phyloP scores from a whole-genome alignment of 2,888 invertebrate species.

The Leptinotarsa juncta region DNA sequence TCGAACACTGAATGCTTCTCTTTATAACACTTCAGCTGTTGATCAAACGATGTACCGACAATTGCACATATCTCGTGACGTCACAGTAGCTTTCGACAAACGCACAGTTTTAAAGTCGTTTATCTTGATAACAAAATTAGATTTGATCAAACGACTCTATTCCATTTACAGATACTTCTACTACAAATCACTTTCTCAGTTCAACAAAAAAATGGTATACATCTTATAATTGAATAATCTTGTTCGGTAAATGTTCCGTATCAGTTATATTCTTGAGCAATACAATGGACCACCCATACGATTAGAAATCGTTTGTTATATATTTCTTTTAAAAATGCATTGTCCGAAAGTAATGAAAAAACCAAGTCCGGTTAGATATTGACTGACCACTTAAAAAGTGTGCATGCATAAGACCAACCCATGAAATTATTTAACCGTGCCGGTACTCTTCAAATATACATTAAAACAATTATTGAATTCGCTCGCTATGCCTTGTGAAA shows the following conservation, averaged over 20 bases:
- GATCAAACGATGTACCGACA: too few relatives aligned
- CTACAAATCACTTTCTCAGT: too few relatives aligned
- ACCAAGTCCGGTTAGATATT: conserved; percentile 9
- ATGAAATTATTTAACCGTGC: conserved; percentile 11
- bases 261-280: neutral
- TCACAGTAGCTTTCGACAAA: too few relatives aligned
- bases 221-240: neutral
- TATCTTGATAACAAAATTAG: too few relatives aligned
- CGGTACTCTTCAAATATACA: conserved; percentile 7
- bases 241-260: neutral
- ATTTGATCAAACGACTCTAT: too few relatives aligned
- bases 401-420: conserved; percentile 8
- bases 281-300: neutral
- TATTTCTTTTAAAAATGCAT: neutral
- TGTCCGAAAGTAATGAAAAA: neutral
- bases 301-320: neutral
- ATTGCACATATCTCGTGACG: too few relatives aligned
- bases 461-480: conserved; percentile 4
- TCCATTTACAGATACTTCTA: too few relatives aligned
- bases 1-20: too few relatives aligned
- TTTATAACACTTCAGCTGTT: too few relatives aligned
- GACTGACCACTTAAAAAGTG: conserved; percentile 12
- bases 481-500: neutral
- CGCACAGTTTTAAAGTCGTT: too few relatives aligned
- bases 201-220: too few relatives aligned